These are phyloP conservation scores for Autographa gamma DNA, from an alignment of 2,888 invertebrate genomes.

Conservation along the genomic window DNA sequence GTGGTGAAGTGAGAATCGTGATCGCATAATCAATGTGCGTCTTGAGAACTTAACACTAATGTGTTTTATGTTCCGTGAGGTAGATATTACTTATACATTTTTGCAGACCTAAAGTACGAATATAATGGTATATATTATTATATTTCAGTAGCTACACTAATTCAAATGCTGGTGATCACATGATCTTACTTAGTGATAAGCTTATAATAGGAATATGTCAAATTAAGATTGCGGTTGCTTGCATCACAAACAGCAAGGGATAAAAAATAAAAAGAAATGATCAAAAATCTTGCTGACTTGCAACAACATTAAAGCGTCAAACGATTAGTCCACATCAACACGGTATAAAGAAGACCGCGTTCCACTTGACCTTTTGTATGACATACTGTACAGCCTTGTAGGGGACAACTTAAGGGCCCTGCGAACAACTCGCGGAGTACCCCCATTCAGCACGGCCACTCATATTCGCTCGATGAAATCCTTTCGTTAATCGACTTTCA, in stretches of 20 bases:
- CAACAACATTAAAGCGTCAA: not conserved
- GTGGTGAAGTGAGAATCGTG: slow-evolving; percentile 36
- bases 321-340: slow-evolving; percentile 5
- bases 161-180: too few relatives aligned
- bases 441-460: slow-evolving; percentile 15
- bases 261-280: too few relatives aligned
- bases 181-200: too few relatives aligned
- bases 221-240: too few relatives aligned
- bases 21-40: slow-evolving; percentile 30
- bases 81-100: not conserved
- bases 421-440: not conserved
- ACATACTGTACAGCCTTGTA: slow-evolving; percentile 5
- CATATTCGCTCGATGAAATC: slow-evolving; percentile 19
- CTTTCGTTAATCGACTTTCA: slow-evolving; percentile 38
- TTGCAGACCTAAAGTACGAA: too few relatives aligned
- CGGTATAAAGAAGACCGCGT: not conserved
- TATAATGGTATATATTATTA: too few relatives aligned
- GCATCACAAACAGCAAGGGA: too few relatives aligned
- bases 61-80: slow-evolving; percentile 4
- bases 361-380: slow-evolving; percentile 34
- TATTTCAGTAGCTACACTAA: too few relatives aligned
- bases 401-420: slow-evolving; percentile 1
- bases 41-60: slow-evolving; percentile 4
- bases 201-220: too few relatives aligned
- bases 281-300: not conserved